Conservation (phyloP, 2,888 invertebrate genomes). For the Dasypolia templi region DNA sequence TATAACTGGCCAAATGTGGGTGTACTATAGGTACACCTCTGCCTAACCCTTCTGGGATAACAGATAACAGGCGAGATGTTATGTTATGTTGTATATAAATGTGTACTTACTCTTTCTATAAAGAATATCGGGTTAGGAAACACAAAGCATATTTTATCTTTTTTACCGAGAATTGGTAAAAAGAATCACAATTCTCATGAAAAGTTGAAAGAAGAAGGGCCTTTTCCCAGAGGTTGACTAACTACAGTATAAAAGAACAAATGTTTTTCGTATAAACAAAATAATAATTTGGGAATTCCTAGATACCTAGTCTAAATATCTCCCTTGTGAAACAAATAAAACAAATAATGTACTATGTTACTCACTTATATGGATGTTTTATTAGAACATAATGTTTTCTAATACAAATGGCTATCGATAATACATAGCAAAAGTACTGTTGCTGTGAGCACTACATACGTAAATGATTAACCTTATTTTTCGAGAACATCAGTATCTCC, state of each 20-base stretch:
- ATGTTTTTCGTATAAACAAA: background rate
- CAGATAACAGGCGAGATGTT: no score
- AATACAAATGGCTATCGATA: background rate
- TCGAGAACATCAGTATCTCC: background rate
- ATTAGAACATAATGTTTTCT: constrained; percentile 2
- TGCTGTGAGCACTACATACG: background rate
- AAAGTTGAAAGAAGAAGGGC: background rate
- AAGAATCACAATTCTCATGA: background rate
- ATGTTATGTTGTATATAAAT: no score
- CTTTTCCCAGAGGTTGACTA: background rate
- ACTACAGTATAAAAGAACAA: background rate
- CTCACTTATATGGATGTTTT: constrained; percentile 4
- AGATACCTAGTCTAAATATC: background rate
- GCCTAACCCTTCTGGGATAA: no score
- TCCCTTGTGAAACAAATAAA: constrained; percentile 4
- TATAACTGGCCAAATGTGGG: no score
- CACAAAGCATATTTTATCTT: background rate
- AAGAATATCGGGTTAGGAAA: background rate
- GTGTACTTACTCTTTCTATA: background rate
- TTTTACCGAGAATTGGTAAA: background rate
- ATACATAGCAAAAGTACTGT: background rate
- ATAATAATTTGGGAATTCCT: background rate
- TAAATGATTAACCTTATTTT: constrained; percentile 9
- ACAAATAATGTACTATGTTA: no score
- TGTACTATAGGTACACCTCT: no score